Evolutionary conservation across 2,797 vertebrate genomes (phyloP).

Genomic region (Pterois miles): DNA sequence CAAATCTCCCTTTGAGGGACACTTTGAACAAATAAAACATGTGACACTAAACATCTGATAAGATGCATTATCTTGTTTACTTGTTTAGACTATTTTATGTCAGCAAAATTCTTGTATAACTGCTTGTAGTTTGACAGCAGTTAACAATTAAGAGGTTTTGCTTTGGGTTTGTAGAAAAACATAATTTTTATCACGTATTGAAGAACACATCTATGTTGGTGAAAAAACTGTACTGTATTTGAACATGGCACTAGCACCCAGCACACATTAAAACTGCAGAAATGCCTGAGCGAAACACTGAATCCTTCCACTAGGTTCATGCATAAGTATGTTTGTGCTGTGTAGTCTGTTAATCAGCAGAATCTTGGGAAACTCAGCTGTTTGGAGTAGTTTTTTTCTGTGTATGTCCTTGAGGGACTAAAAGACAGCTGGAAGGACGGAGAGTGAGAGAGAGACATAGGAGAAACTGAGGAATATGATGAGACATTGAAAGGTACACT

Average conservation of each 20-base stretch:
- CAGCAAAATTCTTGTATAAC: background rate
- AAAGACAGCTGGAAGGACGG: conserved; percentile 13
- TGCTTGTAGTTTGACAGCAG: background rate
- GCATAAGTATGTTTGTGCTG: background rate
- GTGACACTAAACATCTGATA: no score
- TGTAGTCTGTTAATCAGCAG: background rate
- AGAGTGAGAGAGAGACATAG: background rate
- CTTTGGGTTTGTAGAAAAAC: background rate
- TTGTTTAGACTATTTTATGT: background rate
- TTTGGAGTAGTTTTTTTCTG: background rate
- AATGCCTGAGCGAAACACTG: background rate
- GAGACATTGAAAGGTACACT: conserved; percentile 48
- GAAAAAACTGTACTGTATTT: no score
- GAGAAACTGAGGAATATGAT: conserved; percentile 33
- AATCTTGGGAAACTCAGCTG: background rate
- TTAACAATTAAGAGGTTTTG: background rate
- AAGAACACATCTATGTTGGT: no score
- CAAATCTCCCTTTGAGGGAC: no score
- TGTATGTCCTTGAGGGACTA: background rate
- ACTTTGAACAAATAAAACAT: no score
- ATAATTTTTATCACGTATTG: background rate
- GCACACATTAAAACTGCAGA: background rate
- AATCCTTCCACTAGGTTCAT: background rate
- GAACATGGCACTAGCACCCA: no score
- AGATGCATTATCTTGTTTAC: background rate